These are phyloP conservation scores for Clarias platycephalus DNA, from an alignment of 2,797 vertebrate species.

Conservation along the genomic window DNA sequence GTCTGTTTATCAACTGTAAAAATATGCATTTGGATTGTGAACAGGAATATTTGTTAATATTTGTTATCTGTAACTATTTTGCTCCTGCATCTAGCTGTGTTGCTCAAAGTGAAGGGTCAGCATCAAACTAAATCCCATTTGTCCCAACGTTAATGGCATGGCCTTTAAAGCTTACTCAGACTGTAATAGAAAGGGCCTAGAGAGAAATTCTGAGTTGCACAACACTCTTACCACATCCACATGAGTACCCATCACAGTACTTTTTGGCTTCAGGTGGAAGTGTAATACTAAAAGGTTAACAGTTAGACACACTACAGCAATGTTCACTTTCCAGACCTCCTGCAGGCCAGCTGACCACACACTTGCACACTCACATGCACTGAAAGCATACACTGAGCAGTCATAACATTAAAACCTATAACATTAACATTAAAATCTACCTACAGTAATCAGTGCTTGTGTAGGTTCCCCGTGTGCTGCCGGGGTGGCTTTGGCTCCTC, in stretches of 20 bases:
- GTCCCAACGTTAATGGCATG: conserved; percentile 71
- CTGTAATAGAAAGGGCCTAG: conserved; percentile 78
- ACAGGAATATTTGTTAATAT: not conserved
- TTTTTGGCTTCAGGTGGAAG: conserved; percentile 69
- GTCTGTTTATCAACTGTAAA: not conserved
- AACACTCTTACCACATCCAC: conserved; percentile 49
- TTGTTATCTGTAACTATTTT: conserved; percentile 34
- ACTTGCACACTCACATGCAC: conserved; percentile 46
- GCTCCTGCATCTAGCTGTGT: conserved; percentile 38
- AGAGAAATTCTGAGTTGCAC: conserved; percentile 66
- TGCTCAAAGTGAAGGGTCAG: conserved; percentile 63
- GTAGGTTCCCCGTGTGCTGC: too few relatives aligned
- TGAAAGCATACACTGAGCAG: not conserved
- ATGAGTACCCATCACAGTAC: conserved; percentile 72
- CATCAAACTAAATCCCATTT: conserved; percentile 71
- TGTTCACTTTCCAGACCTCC: conserved; percentile 57
- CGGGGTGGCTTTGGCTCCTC: too few relatives aligned
- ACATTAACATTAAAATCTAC: too few relatives aligned
- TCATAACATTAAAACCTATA: too few relatives aligned
- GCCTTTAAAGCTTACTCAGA: conserved; percentile 71
- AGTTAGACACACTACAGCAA: conserved; percentile 62
- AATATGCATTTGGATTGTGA: not conserved
- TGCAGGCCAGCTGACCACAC: conserved; percentile 45
- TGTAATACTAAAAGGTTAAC: conserved; percentile 71
- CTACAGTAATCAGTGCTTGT: too few relatives aligned